These are phyloP conservation scores for Piaya cayana DNA, from an alignment of 2,113 vertebrate genomes.

Conservation along the genomic window DNA sequence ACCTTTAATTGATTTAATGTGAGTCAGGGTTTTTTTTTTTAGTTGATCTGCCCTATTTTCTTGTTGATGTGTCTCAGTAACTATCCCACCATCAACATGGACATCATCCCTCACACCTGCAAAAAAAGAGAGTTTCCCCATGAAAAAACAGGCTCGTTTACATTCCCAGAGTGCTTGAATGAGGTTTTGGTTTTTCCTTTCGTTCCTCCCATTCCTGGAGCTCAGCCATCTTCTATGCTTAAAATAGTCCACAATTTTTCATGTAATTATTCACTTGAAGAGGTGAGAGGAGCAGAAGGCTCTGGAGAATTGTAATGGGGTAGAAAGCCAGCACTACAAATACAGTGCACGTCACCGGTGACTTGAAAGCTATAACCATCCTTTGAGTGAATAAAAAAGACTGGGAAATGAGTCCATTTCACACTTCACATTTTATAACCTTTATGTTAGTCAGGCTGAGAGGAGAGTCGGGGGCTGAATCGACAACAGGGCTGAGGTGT, in stretches of 20 bases:
- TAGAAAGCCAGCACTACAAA: not conserved
- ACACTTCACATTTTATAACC: not conserved
- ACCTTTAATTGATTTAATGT: slow-evolving; percentile 46
- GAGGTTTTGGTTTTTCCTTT: not conserved
- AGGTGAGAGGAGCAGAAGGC: not conserved
- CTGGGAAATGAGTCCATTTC: not conserved
- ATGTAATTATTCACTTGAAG: not conserved
- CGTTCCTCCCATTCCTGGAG: not conserved
- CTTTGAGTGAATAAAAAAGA: not conserved
- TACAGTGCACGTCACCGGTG: not conserved
- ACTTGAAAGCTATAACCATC: not conserved
- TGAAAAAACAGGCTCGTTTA: not conserved
- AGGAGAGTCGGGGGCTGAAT: not conserved
- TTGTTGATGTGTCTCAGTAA: not conserved
- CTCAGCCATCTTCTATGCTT: not conserved
- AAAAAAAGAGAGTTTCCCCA: not conserved
- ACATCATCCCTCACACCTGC: not conserved
- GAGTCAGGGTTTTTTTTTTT: not conserved
- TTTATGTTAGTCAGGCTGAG: not conserved
- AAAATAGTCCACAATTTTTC: not conserved
- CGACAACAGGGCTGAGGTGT: not conserved
- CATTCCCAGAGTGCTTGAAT: not conserved
- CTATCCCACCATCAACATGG: not conserved
- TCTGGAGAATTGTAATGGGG: not conserved
- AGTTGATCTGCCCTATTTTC: slow-evolving; percentile 27